Evolutionary conservation across 2,113 vertebrate species (phyloP), one percentile per base, ranked within the genome.

Genomic region (Dromas ardeola): DNA sequence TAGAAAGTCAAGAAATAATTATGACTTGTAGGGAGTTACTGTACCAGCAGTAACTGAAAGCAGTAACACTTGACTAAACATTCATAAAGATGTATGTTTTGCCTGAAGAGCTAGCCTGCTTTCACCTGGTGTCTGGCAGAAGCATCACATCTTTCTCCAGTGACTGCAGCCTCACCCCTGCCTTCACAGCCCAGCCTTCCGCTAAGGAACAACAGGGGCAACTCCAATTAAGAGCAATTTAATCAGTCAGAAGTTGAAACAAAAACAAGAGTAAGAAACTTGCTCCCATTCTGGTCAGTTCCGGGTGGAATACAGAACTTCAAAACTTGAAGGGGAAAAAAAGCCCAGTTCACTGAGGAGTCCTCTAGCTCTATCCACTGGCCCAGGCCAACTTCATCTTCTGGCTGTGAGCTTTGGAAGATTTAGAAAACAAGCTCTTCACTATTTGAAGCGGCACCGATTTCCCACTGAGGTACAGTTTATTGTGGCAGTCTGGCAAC

Each of bases 381-480:
- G 97, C 98, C 99, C 99, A 99, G 49, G 98, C 97, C 58, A 98
- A 86, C 95, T 98, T 98, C 98, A 99, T 99, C 97, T 99, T 99
- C 96, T 98, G 98, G 16, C 97, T 76, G 66, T 99, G 99, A 80
- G 99, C 99, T 96, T 99, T 99, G 50, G 99, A 99, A 3, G 99
- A 99, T 78, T 98, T 99, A 45, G 99, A 98, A 95, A 99, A 99
- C 77, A 98, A 98, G 97, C 99, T 99, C 97, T 99, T 99, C 34
- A 98, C 98, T 49, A 99, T 98, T 6, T 99, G 99, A 61, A 99
- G 98, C 4, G 99, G 99, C 15, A 99, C 95, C 0, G 98, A 97
- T 94, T 99, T 99, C 67, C 99, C 99, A n/a, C 99, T 99, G 78
- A 99, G 99, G 92, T 99, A 99, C n/a, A 99, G 93, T 92, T 99